Evolutionary conservation across 2,888 invertebrate species (phyloP).

Genomic region (Drosophila colorata): DNA sequence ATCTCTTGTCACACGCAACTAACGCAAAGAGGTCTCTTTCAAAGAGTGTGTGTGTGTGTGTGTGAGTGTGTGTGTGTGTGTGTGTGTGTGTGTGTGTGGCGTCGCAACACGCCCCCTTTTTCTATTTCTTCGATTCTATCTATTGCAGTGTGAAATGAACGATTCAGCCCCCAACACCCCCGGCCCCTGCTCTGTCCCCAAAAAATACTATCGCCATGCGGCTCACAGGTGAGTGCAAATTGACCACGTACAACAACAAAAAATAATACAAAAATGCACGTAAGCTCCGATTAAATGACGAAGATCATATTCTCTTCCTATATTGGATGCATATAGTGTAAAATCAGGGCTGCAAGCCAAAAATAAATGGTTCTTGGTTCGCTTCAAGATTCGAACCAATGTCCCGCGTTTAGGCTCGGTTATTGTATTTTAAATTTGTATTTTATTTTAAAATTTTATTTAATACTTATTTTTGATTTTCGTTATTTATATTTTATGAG

Average conservation of each 20-base stretch:
- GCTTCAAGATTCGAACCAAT: no score
- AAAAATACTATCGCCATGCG: constrained; percentile 85
- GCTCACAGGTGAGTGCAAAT: constrained; percentile 83
- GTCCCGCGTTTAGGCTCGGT: no score
- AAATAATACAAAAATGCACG: no score
- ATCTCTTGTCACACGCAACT: constrained; percentile 29
- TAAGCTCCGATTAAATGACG: no score
- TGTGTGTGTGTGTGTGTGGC: constrained; percentile 4
- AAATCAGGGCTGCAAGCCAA: no score
- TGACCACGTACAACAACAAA: not conserved
- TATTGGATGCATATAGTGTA: no score
- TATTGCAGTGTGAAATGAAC: constrained; percentile 78
- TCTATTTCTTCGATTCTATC: not conserved
- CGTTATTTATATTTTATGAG: no score
- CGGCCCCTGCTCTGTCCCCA: constrained; percentile 71
- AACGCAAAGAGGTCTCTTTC: constrained; percentile 11
- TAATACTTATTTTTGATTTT: no score
- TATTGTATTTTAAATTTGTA: no score
- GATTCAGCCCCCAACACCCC: constrained; percentile 82
- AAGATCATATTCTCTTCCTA: no score
- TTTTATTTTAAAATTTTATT: no score
- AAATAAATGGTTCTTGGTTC: no score
- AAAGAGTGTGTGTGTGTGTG: constrained; percentile 10
- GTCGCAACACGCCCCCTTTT: not conserved
- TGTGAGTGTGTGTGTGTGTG: constrained; percentile 2